Percentiles rank a stretch among this genome's conserved stretches.
Evolutionary conservation across 2,888 invertebrate species (phyloP).

Genomic region (Hetaerina titia): DNA sequence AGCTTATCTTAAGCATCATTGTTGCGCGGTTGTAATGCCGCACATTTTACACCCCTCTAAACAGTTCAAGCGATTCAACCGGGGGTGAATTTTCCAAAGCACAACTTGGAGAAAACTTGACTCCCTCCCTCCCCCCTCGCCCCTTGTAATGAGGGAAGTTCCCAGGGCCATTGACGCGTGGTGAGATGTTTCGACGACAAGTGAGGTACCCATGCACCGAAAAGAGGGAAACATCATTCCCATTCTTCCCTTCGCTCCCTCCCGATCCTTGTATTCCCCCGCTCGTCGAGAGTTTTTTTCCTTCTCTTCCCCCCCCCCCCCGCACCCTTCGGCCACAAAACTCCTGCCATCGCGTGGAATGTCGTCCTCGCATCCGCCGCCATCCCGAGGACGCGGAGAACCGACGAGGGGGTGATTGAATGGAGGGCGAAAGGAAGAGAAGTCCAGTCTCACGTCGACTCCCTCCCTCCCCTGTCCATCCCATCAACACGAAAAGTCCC

Average conservation of each 20-base stretch:
- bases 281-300: background rate
- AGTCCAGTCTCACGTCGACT: background rate
- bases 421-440: background rate
- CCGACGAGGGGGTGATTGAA: background rate
- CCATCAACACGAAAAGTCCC: background rate
- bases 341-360: background rate
- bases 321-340: background rate
- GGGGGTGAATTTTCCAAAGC: background rate
- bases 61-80: background rate
- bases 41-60: background rate
- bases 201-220: background rate
- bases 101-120: background rate
- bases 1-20: background rate
- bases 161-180: background rate
- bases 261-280: background rate
- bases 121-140: background rate
- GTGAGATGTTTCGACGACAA: background rate
- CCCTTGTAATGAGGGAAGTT: background rate
- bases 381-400: background rate
- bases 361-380: background rate
- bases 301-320: background rate
- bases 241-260: background rate
- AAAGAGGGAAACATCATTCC: background rate
- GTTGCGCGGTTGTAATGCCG: background rate
- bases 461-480: background rate